Percentiles rank a stretch among this genome's conserved stretches.
Evolutionary conservation across 2,888 invertebrate genomes (phyloP).

Genomic region (Ethmia dodecea): DNA sequence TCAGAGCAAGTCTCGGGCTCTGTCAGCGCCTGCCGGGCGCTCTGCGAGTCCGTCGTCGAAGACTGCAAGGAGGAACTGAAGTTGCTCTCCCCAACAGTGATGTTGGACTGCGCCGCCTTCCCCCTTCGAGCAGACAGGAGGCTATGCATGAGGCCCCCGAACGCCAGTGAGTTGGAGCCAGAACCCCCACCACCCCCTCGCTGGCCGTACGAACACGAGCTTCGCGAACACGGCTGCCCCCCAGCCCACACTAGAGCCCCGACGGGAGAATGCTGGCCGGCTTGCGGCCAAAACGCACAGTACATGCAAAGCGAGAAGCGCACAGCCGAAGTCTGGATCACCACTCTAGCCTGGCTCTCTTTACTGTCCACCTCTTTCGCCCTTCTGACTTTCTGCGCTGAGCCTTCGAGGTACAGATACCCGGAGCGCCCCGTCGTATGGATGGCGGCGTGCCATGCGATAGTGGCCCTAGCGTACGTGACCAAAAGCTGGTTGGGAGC

Average conservation of each 20-base stretch:
- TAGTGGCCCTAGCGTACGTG: slow-evolving; percentile 86
- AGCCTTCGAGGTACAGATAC: slow-evolving; percentile 92
- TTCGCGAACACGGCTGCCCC: slow-evolving; percentile 71
- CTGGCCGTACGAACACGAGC: slow-evolving; percentile 59
- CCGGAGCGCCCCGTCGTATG: slow-evolving; percentile 95
- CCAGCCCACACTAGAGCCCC: slow-evolving; percentile 78
- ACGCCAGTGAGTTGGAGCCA: slow-evolving; percentile 60
- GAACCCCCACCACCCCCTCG: slow-evolving; percentile 58
- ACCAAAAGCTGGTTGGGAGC: slow-evolving; percentile 80
- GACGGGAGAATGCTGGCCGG: slow-evolving; percentile 79
- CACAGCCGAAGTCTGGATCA: slow-evolving; percentile 85
- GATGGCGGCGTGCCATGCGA: slow-evolving; percentile 91
- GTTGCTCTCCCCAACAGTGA: slow-evolving; percentile 85
- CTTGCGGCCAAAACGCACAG: slow-evolving; percentile 83
- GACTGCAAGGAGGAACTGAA: slow-evolving; percentile 85
- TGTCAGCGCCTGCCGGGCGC: slow-evolving; percentile 90
- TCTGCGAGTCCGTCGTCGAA: slow-evolving; percentile 86
- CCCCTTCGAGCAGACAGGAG: slow-evolving; percentile 84
- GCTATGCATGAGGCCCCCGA: slow-evolving; percentile 86
- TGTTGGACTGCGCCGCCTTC: slow-evolving; percentile 86
- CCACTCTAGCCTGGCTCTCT: slow-evolving; percentile 86
- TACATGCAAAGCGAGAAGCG: slow-evolving; percentile 82
- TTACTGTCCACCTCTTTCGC: slow-evolving; percentile 90
- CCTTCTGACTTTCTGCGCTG: slow-evolving; percentile 91
- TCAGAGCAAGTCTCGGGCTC: slow-evolving; percentile 90